Evolutionary conservation across 2,113 vertebrate genomes (phyloP).

Genomic region (Bos taurus): DNA sequence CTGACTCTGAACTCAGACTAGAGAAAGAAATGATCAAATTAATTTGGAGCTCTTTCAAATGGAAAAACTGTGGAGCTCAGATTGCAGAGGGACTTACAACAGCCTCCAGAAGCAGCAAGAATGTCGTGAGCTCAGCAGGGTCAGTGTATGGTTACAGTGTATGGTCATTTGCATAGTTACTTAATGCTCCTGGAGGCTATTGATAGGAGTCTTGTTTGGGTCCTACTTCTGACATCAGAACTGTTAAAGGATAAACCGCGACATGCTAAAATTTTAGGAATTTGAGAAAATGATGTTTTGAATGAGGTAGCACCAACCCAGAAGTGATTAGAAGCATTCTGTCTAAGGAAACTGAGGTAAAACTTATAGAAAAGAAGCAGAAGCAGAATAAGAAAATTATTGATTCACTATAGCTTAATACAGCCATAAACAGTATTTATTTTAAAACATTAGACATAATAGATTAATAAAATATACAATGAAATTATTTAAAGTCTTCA

Average conservation of each 20-base stretch:
- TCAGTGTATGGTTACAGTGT: neutral
- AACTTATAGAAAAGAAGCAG: neutral
- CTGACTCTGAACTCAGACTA: neutral
- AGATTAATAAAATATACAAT: neutral
- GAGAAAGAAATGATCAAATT: neutral
- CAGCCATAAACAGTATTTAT: neutral
- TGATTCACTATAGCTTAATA: neutral
- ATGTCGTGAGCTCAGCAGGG: neutral
- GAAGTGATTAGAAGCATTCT: neutral
- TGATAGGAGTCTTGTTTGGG: neutral
- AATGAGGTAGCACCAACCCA: neutral
- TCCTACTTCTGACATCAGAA: neutral
- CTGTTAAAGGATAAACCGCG: accelerated
- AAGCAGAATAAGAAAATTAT: neutral
- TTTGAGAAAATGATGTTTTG: neutral
- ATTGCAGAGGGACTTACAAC: neutral
- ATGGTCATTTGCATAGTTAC: neutral
- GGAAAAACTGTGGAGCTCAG: neutral
- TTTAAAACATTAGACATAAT: neutral
- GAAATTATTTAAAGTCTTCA: neutral
- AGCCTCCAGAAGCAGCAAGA: neutral
- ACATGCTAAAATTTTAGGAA: neutral
- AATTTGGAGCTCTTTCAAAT: neutral
- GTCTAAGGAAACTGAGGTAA: neutral
- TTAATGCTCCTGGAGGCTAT: neutral